phyloP scores from a whole-genome alignment of 2,888 invertebrate species.

The Aromia moschata region DNA sequence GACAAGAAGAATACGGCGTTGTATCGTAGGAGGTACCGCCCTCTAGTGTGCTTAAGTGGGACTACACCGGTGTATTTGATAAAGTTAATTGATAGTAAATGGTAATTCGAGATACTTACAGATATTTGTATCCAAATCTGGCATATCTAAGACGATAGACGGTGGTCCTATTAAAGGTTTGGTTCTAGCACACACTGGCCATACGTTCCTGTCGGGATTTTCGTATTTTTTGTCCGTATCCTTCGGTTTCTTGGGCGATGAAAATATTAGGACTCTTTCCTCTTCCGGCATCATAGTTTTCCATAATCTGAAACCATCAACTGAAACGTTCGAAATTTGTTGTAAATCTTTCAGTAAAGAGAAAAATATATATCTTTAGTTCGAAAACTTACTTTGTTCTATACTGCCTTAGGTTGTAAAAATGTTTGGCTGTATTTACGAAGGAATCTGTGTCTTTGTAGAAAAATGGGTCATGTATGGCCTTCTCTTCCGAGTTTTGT shows the following conservation, averaged over 20 bases:
- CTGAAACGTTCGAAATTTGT: conserved; percentile 8
- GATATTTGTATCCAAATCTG: conserved; percentile 35
- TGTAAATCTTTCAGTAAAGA: background rate
- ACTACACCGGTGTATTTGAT: too few species aligned
- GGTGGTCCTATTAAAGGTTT: conserved; percentile 44
- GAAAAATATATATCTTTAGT: background rate
- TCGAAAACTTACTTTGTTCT: conserved; percentile 33
- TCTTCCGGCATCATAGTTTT: conserved; percentile 14
- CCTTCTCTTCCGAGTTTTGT: background rate
- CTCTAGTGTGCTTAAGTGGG: too few species aligned
- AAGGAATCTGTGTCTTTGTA: conserved; percentile 9
- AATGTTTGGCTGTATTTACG: conserved; percentile 32
- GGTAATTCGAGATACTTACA: conserved; percentile 28
- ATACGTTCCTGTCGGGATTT: conserved; percentile 19
- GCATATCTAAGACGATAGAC: conserved; percentile 47
- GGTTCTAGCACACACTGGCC: conserved; percentile 44
- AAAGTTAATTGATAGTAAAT: too few species aligned
- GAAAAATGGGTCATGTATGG: conserved; percentile 3
- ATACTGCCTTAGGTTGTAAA: conserved; percentile 27
- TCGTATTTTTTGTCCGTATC: background rate
- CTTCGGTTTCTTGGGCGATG: conserved; percentile 4
- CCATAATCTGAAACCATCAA: conserved; percentile 14
- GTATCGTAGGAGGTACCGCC: too few species aligned
- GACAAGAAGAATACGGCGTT: too few species aligned
- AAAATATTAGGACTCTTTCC: conserved; percentile 25